Evolutionary conservation across 2,113 vertebrate genomes (phyloP), one percentile per base, ranked within the genome.

Genomic region (Ageneiosus marmoratus): DNA sequence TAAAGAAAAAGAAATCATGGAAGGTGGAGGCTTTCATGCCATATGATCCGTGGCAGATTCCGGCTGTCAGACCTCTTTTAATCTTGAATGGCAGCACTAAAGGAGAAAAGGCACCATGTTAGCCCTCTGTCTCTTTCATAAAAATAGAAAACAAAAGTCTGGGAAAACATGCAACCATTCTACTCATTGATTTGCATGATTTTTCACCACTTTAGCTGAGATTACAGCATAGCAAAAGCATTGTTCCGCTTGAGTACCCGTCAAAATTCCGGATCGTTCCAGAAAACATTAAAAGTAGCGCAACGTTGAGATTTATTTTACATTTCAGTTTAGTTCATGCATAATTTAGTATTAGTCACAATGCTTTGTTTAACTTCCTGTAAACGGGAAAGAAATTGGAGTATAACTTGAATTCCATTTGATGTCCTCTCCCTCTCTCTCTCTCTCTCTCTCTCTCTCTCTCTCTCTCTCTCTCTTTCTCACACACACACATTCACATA

Each of bases 331-430:
- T 65, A 80, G 20, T 86, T 83, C 65, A 84, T 86, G 77, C 72
- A 89, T 88, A 86, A 89, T 88, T 83, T 86, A 85, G 65, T 72
- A 82, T 82, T 77, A 85, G 85, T 85, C 69, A 56, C 73, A 86
- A 78, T 83, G 75, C 48, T 67, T 76, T 69, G 44, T 88, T 88
- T 88, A 76, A 76, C 74, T 56, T 81, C 58, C 53, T 63, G 50
- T 62, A 83, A 80, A 63, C 27, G 51, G 67, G 83, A 77, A 27
- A 67, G 60, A 83, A 53, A 86, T 76, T 13, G 73, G 46, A 75
- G 53, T 41, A 34, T 80, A 32, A 46, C 76, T 60, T 83, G 65
- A 84, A 86, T 86, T 76, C 46, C 53, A 83, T 87, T 83, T 84
- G 73, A 84, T 81, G 22, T 62, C 41, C 65, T 37, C 46, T 72